A percentile compares a stretch with the other conserved stretches of the same genome.
These are phyloP conservation scores for Gavialis gangeticus DNA, from an alignment of 2,113 vertebrate species.

Conservation along the genomic window DNA sequence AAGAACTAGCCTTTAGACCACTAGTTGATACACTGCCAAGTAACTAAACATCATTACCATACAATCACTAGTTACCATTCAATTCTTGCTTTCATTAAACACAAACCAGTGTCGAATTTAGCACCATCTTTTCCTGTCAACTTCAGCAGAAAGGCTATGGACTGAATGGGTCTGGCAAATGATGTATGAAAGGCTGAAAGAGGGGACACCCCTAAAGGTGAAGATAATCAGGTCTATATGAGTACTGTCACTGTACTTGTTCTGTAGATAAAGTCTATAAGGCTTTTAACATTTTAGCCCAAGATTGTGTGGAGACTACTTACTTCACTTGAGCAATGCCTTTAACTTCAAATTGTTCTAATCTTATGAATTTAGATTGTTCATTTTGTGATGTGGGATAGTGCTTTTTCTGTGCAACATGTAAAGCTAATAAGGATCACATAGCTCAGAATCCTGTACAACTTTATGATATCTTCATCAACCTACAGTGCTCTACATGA, in stretches of 20 bases:
- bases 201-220: neutral
- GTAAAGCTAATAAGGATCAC: neutral
- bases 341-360: neutral
- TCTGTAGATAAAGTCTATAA: neutral
- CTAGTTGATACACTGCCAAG: neutral
- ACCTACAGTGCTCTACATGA: fast-evolving
- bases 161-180: neutral
- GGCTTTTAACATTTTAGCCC: neutral
- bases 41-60: fast-evolving
- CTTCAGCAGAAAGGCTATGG: neutral
- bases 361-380: neutral
- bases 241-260: neutral
- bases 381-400: neutral
- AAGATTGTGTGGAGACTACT: neutral
- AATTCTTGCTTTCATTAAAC: neutral
- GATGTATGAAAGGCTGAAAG: neutral
- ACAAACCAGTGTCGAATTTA: neutral
- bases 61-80: neutral
- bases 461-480: fast-evolving
- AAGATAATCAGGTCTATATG: neutral
- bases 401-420: neutral
- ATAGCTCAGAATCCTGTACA: neutral
- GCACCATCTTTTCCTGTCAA: neutral
- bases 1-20: neutral
- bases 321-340: neutral